phyloP scores from a whole-genome alignment of 2,888 invertebrate genomes.

The Patella depressa region DNA sequence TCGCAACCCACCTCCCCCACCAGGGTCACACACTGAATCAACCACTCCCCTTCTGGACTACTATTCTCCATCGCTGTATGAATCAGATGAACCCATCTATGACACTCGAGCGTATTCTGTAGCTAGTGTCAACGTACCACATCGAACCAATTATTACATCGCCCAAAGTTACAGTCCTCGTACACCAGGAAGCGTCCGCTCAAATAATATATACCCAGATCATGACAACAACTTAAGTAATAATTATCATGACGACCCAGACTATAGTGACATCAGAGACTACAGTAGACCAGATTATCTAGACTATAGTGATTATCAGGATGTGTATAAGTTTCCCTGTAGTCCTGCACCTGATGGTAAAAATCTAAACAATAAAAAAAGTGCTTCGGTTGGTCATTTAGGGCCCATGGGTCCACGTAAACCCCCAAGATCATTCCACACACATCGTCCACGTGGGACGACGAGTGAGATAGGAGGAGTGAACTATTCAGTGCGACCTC shows the following conservation, averaged over 20 bases:
- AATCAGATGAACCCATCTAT: constrained; percentile 36
- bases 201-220: constrained; percentile 21
- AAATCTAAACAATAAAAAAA: constrained; percentile 41
- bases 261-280: constrained; percentile 21
- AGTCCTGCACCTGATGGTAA: constrained; percentile 34
- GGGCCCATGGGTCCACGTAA: constrained; percentile 54
- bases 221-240: neutral
- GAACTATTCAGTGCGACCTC: neutral
- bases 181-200: constrained; percentile 16
- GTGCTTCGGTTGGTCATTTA: constrained; percentile 60
- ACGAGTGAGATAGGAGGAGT: neutral
- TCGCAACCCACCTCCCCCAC: constrained; percentile 39
- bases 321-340: constrained; percentile 16
- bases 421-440: constrained; percentile 55
- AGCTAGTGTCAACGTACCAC: constrained; percentile 24
- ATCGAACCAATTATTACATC: constrained; percentile 25
- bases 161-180: constrained; percentile 20
- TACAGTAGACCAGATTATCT: constrained; percentile 31
- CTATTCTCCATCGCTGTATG: constrained; percentile 47
- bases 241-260: constrained; percentile 9
- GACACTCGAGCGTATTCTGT: constrained; percentile 34
- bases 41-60: constrained; percentile 58
- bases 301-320: constrained; percentile 26
- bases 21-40: constrained; percentile 59
- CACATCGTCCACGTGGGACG: neutral